Evolutionary conservation across 1,140 invertebrate species (phyloP).

Genomic region (Melipona quadrifasciata): DNA sequence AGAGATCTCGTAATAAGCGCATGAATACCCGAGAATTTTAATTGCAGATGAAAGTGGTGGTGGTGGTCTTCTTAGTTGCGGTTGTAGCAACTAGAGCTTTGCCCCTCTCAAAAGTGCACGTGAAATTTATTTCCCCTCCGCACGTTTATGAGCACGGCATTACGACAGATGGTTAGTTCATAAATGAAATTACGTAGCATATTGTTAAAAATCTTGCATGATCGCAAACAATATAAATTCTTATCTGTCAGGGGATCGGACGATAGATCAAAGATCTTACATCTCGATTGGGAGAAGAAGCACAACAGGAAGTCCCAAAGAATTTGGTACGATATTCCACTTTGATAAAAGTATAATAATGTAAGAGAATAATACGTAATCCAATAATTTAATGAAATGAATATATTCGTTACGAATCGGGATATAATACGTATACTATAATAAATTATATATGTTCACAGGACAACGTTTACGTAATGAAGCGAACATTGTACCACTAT

Average conservation of each 20-base stretch:
- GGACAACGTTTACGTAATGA: slow-evolving; percentile 14
- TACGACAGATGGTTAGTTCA: slow-evolving; percentile 73
- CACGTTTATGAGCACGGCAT: slow-evolving; percentile 75
- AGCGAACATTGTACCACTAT: not conserved
- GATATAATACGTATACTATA: no score
- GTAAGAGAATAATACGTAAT: no score
- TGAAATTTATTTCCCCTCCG: slow-evolving; percentile 77
- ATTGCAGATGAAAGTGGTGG: slow-evolving; percentile 64
- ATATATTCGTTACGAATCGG: not conserved
- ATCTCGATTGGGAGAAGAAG: slow-evolving; percentile 70
- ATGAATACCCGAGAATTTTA: slow-evolving; percentile 33
- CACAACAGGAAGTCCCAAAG: slow-evolving; percentile 35
- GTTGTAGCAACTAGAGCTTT: slow-evolving; percentile 58
- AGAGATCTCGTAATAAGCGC: not conserved
- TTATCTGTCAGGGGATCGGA: slow-evolving; percentile 66
- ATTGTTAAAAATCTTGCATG: not conserved
- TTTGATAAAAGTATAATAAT: not conserved
- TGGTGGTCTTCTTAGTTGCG: slow-evolving; percentile 56
- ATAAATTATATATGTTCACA: not conserved
- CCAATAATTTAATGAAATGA: not conserved
- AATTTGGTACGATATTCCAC: slow-evolving; percentile 48
- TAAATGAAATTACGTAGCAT: slow-evolving; percentile 28
- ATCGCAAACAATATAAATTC: slow-evolving; percentile 21
- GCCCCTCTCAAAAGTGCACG: slow-evolving; percentile 73
- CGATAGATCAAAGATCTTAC: slow-evolving; percentile 72